phyloP scores from a whole-genome alignment of 2,113 vertebrate species.

The Pimephales promelas region DNA sequence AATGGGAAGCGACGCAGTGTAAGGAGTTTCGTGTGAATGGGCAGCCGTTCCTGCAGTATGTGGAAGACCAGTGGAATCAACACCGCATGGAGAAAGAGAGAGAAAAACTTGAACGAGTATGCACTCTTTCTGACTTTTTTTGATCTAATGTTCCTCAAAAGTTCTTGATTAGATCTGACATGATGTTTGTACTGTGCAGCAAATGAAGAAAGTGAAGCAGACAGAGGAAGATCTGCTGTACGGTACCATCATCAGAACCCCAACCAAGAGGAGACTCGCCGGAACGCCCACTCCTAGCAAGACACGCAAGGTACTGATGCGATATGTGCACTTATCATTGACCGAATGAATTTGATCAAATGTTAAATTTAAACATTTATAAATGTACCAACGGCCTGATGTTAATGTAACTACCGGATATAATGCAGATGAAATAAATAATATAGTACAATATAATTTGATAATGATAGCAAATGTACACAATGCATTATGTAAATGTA shows the following conservation, averaged over 20 bases:
- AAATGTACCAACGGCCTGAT: neutral
- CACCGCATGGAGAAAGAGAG: constrained; percentile 85
- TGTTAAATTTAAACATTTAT: too few species aligned
- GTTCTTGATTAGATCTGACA: neutral
- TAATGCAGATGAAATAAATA: neutral
- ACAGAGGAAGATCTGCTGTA: constrained; percentile 88
- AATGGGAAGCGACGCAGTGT: constrained; percentile 80
- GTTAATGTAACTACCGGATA: neutral
- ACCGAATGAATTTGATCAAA: neutral
- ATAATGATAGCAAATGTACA: too few species aligned
- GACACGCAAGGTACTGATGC: constrained; percentile 81
- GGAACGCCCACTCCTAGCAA: constrained; percentile 77
- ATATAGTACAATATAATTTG: too few species aligned
- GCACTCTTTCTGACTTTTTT: neutral
- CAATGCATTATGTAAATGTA: too few species aligned
- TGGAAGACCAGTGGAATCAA: constrained; percentile 84
- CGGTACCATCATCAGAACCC: constrained; percentile 78
- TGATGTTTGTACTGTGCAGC: constrained; percentile 69
- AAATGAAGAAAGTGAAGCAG: constrained; percentile 88
- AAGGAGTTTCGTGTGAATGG: constrained; percentile 83
- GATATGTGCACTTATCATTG: neutral
- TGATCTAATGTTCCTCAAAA: neutral
- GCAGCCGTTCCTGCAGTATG: constrained; percentile 84
- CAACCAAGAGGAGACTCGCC: constrained; percentile 79
- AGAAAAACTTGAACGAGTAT: constrained; percentile 88